Conservation (phyloP, 1,140 invertebrate genomes). For the Meloidogyne hapla region DNA sequence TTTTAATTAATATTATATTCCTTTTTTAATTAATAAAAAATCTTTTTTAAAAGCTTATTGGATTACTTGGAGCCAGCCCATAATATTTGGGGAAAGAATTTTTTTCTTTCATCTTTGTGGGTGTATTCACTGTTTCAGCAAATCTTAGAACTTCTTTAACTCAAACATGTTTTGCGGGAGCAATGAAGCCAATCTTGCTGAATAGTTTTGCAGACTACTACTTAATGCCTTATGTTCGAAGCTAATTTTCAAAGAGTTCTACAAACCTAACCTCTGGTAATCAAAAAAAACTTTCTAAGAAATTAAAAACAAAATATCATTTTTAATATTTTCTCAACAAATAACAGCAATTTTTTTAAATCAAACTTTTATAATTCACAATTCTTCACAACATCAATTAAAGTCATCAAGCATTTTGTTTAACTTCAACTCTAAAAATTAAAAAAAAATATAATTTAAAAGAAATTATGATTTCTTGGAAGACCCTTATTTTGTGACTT, state of each 20-base stretch:
- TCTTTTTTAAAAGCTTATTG: no score
- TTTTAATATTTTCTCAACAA: constrained; percentile 7
- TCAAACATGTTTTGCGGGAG: no score
- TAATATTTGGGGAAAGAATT: no score
- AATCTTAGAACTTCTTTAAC: no score
- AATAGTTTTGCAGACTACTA: no score
- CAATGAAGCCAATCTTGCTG: no score
- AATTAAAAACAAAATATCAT: background rate
- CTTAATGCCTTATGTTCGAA: no score
- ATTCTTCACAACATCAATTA: background rate
- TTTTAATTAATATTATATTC: background rate
- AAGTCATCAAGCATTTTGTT: background rate
- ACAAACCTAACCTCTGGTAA: background rate
- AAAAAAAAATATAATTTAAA: background rate
- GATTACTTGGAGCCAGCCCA: no score
- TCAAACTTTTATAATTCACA: background rate
- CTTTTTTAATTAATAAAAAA: background rate
- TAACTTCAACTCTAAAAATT: constrained; percentile 1
- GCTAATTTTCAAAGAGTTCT: background rate
- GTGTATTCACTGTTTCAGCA: no score
- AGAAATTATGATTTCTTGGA: no score
- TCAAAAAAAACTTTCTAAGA: background rate
- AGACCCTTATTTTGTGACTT: no score
- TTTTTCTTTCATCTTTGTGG: no score
- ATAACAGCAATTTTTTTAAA: constrained; percentile 20